These are phyloP conservation scores for Lanistes nyassanus DNA, from an alignment of 1,140 invertebrate species.

Conservation along the genomic window DNA sequence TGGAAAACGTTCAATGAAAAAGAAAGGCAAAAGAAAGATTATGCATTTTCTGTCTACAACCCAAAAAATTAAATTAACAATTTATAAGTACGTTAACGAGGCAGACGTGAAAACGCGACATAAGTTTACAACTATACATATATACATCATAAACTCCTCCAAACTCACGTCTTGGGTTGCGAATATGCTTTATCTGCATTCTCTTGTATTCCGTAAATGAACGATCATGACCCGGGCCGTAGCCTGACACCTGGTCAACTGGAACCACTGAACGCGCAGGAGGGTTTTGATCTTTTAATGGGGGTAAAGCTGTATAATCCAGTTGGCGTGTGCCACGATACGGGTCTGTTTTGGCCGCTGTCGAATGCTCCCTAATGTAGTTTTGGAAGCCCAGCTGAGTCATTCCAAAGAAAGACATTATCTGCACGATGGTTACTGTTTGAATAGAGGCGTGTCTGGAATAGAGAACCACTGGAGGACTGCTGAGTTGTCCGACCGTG, in stretches of 20 bases:
- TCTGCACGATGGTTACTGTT: background rate
- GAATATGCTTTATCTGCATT: slow-evolving; percentile 59
- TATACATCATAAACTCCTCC: background rate
- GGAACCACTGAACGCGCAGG: slow-evolving; percentile 53
- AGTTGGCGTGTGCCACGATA: slow-evolving; percentile 51
- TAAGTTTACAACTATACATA: too few species aligned
- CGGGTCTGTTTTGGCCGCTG: slow-evolving; percentile 46
- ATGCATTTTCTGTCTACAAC: too few species aligned
- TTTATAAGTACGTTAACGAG: too few species aligned
- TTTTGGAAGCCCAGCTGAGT: slow-evolving; percentile 64
- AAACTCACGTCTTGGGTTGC: slow-evolving; percentile 54
- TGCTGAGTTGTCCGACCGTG: too few species aligned
- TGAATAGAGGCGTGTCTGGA: too few species aligned
- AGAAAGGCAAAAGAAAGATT: too few species aligned
- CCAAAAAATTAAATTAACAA: too few species aligned
- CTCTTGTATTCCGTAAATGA: slow-evolving; percentile 59
- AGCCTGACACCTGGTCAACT: slow-evolving; percentile 56
- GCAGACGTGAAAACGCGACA: too few species aligned
- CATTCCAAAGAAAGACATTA: slow-evolving; percentile 64
- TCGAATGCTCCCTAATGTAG: slow-evolving; percentile 54
- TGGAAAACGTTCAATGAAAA: too few species aligned
- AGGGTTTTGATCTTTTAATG: slow-evolving; percentile 49
- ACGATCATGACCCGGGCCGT: slow-evolving; percentile 58
- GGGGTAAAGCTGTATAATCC: slow-evolving; percentile 55
- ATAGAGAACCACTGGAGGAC: too few species aligned